Percentiles rank a stretch among this genome's conserved stretches.
Conservation (phyloP, 2,888 invertebrate genomes). For the Acleris sparsana region DNA sequence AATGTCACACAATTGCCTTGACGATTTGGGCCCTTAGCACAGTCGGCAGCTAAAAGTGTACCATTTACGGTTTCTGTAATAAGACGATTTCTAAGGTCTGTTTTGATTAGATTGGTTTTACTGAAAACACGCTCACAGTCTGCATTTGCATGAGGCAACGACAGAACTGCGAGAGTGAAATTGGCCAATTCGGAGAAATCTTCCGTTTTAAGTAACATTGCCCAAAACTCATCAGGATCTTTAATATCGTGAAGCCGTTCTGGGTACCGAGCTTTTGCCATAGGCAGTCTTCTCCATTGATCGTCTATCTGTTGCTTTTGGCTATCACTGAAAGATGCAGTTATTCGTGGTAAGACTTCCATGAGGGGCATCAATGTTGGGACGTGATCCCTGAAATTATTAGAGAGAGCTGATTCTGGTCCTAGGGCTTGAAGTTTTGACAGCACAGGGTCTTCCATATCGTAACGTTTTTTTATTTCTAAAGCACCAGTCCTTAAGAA, state of each 20-base stretch:
- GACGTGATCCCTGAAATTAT: not conserved
- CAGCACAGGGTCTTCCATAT: too few species aligned
- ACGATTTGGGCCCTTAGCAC: not conserved
- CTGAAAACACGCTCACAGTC: conserved; percentile 7
- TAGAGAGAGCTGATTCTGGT: too few species aligned
- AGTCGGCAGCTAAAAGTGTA: not conserved
- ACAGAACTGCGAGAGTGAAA: not conserved
- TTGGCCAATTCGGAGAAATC: not conserved
- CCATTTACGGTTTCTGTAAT: not conserved
- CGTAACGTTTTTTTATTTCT: too few species aligned
- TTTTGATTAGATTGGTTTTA: conserved; percentile 1
- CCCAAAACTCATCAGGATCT: conserved; percentile 2
- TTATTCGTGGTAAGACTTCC: not conserved
- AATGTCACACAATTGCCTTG: not conserved
- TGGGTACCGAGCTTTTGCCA: not conserved
- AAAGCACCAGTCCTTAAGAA: too few species aligned
- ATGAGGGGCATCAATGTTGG: not conserved
- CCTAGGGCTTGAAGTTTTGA: too few species aligned
- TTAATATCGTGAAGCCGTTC: not conserved
- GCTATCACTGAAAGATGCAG: not conserved
- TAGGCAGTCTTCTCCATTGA: not conserved
- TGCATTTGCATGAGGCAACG: conserved; percentile 1
- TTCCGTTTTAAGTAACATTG: not conserved
- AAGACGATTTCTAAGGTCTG: conserved; percentile 5
- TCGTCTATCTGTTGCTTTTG: not conserved